Evolutionary conservation across 1,140 invertebrate species (phyloP), one percentile per base, ranked within the genome.

Genomic region (Platorchestia sp.): DNA sequence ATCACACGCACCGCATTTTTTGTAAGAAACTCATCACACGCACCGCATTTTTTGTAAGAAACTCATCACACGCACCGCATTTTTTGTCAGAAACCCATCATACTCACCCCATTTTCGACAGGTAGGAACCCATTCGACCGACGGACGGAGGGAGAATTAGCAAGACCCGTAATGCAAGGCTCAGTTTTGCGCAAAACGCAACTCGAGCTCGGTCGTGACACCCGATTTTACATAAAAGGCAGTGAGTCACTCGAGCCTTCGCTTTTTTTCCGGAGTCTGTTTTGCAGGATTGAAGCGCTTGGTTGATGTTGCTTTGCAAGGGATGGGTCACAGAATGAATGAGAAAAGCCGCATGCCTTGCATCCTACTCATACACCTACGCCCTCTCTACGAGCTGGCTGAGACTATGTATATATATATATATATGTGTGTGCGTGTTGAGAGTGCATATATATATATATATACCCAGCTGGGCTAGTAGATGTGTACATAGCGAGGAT

Each of bases 271-370:
- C n/a, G 87, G 41, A 36, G 86, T 86, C 87, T 89, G 87, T 89
- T 89, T 89, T 89, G 36, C 42, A 89, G 87, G 41, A 89, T 42
- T 89, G 1, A 14, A 44, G 36, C 44, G 91, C 14, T n/a, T 93
- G 43, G 91, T 44, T 44, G 16, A 6, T 40, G 43, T 27, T 40
- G 89, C 89, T 42, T 42, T 91, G 43, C 5, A 89, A 16, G 87
- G 87, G 41, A 89, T 45, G 91, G 91, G 91, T 93, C 45, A 44
- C 91, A 93, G 91, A 93, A 93, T 93, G 91, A 93, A 93, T 93
- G 91, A 93, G 91, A 93, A 93, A 47, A 93, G 45, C 91, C 43
- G 91, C 91, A 44, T 93, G 45, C 91, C 45, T 45, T 47, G 91
- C 91, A 93, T 42, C 91, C 91, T 44, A 93, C 91, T 45, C 91